Conservation (phyloP, 1,140 invertebrate species). For the Panagrolaimus sp. region DNA sequence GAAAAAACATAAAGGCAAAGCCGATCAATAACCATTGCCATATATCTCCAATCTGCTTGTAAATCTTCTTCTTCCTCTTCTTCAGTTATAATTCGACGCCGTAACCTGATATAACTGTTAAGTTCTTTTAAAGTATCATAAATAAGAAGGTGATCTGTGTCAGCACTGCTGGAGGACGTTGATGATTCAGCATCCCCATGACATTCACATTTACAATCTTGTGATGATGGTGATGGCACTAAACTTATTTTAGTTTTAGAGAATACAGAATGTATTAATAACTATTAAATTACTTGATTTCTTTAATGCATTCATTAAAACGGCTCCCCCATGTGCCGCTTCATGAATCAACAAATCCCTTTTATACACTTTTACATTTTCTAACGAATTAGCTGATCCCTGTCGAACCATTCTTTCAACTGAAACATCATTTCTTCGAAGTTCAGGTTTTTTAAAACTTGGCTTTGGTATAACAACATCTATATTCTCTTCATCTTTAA, state of each 20-base stretch:
- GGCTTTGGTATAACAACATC: not conserved
- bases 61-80: conserved; percentile 34
- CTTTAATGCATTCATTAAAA: not conserved
- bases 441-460: conserved; percentile 4
- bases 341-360: conserved; percentile 17
- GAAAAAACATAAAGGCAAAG: conserved; percentile 7
- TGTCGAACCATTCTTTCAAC: not conserved
- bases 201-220: not conserved
- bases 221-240: not conserved
- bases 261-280: conserved; percentile 15
- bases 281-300: conserved; percentile 1
- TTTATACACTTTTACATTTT: conserved; percentile 5
- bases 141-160: conserved; percentile 10
- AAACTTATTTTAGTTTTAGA: no score
- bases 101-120: not conserved
- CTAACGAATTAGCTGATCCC: conserved; percentile 15
- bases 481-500: no score
- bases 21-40: conserved; percentile 33
- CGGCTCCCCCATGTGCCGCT: conserved; percentile 11
- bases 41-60: conserved; percentile 43
- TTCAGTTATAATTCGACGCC: conserved; percentile 19
- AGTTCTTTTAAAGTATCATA: conserved; percentile 20
- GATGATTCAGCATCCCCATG: not conserved
- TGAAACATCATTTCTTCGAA: conserved; percentile 10
- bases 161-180: not conserved